phyloP scores from a whole-genome alignment of 2,797 vertebrate species.

The Phalanger gymnotis region DNA sequence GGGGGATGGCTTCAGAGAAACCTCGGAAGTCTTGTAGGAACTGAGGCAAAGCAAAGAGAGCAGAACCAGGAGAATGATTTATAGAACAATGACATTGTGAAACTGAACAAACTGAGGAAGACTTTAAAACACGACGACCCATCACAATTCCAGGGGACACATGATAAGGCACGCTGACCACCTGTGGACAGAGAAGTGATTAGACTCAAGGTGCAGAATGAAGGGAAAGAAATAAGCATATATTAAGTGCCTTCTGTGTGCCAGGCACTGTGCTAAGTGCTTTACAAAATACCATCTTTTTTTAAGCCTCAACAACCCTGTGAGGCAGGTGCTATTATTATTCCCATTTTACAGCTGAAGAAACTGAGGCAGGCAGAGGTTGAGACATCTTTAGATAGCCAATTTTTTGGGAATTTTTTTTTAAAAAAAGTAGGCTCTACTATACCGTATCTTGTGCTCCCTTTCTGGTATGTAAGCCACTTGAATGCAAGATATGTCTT shows the following conservation, averaged over 20 bases:
- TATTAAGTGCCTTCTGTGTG: background rate
- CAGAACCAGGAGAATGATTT: background rate
- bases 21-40: background rate
- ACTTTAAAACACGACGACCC: background rate
- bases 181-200: background rate
- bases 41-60: background rate
- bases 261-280: background rate
- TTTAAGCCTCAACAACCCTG: background rate
- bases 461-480: background rate
- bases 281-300: background rate
- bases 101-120: background rate
- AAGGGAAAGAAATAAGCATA: background rate
- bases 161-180: background rate
- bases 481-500: background rate
- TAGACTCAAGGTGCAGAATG: background rate
- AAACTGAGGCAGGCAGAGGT: background rate
- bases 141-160: background rate
- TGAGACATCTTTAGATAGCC: background rate
- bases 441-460: background rate
- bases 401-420: background rate
- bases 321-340: too few species aligned
- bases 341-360: background rate
- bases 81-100: background rate
- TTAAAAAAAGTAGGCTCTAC: background rate
- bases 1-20: background rate